These are phyloP conservation scores for Zaprionus capensis DNA, from an alignment of 1,140 invertebrate genomes.

Conservation along the genomic window DNA sequence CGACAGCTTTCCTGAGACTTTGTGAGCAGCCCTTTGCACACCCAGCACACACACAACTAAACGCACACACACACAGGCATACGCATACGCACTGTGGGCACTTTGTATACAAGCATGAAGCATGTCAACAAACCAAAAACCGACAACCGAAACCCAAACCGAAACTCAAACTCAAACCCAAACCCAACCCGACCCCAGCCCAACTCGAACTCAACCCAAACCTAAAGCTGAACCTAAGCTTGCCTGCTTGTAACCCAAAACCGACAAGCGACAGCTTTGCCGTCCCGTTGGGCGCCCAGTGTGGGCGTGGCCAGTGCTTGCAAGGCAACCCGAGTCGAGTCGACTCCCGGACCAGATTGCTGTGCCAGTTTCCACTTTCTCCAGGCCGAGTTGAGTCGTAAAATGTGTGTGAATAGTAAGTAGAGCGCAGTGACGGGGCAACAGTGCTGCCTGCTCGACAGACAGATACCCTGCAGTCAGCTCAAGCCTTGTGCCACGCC, in stretches of 20 bases:
- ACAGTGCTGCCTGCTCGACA: neutral
- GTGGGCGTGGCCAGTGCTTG: constrained; percentile 3
- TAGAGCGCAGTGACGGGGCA: neutral
- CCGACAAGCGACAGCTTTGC: constrained; percentile 27
- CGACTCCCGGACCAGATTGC: constrained; percentile 12
- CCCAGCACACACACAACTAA: neutral
- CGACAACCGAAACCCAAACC: constrained; percentile 16
- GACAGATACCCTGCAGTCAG: constrained; percentile 1
- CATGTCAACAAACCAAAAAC: constrained; percentile 53
- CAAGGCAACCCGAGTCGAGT: constrained; percentile 28
- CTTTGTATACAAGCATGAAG: constrained; percentile 35
- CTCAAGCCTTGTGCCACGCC: neutral
- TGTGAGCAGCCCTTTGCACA: neutral
- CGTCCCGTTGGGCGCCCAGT: neutral
- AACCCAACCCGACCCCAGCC: constrained; percentile 32
- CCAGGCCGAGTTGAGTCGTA: constrained; percentile 6
- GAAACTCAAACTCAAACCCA: constrained; percentile 10
- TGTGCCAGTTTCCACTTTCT: constrained; percentile 1
- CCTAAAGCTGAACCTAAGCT: constrained; percentile 22
- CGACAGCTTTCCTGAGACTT: constrained; percentile 1
- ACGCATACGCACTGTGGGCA: constrained; percentile 3
- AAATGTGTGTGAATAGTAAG: constrained; percentile 34
- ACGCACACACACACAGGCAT: neutral
- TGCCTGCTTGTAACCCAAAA: constrained; percentile 22
- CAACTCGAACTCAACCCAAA: neutral